Conservation (phyloP, 35 echinoderm and acorn worm species). For the Ophioderma brevispina region DNA sequence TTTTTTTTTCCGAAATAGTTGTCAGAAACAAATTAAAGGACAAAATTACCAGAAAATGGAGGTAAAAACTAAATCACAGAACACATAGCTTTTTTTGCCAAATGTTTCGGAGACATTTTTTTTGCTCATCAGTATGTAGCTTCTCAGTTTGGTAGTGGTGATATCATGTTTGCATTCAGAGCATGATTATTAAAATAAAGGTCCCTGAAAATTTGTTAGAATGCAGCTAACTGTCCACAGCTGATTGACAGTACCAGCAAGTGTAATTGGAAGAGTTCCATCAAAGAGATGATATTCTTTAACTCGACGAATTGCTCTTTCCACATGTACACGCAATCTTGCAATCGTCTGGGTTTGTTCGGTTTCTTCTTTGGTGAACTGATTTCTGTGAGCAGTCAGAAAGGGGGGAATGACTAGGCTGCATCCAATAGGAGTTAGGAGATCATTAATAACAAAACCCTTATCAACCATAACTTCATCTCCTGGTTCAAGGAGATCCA, state of each 20-base stretch:
- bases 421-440: neutral
- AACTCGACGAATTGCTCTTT: constrained; percentile 20
- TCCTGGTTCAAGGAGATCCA: constrained; percentile 8
- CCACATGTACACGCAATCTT: constrained; percentile 14
- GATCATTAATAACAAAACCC: constrained; percentile 2
- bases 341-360: constrained; percentile 25
- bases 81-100: no score
- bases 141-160: no score
- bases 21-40: no score
- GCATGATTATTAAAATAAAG: constrained; percentile 13
- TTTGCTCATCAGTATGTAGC: no score
- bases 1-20: no score
- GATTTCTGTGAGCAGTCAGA: neutral
- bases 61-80: no score
- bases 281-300: constrained; percentile 33
- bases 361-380: constrained; percentile 27
- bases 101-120: no score
- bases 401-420: neutral
- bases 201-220: constrained; percentile 24
- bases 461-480: constrained; percentile 23
- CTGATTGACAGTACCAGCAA: constrained; percentile 27
- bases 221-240: constrained; percentile 33
- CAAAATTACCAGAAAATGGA: no score
- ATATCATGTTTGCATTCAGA: no score
- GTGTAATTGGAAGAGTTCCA: neutral